Base-by-base conservation (phyloP, 2,888 invertebrate genomes). In the Omphaloscelis lunosa region DNA sequence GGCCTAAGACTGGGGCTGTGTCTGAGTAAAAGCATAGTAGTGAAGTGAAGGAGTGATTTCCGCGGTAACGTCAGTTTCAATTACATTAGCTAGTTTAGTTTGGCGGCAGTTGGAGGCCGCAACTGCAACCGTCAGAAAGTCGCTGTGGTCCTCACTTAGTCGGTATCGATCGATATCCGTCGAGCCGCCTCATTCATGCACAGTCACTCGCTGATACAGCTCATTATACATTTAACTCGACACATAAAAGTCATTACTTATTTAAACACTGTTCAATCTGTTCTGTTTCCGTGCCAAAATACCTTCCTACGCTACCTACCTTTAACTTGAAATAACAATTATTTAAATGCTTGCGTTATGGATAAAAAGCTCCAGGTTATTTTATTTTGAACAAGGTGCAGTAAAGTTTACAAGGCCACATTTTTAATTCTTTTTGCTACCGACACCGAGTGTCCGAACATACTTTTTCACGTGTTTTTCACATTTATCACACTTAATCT, bases 101-200 rank as follows among this genome's bases (percentile, higher is more conserved):
- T 61, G 66, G 74, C 67, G 66, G 78, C 77, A 77, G 65, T 77
- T 71, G 78, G 72, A 76, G 67, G 61, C 72, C 56, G 80, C 69
- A 72, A 79, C 71, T 72, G 79, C 62, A 77, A 78, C 80, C 58
- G 67, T 41, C 79, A 83, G 77, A 78, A 87, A 85, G 82, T 79
- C 77, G 69, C 27, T 76, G 88, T 88, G 90, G 91, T 91, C 89
- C 90, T 90, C 91, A 91, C 90, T 92, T 89, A 89, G 88, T 86
- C 79, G 87, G 83, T 93, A 93, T 93, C 90, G 93, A 94, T 90
- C 91, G 87, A 27, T 75, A 79, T 80, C 78, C 74, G 73, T 29
- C 75, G 75, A 70, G 56, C 61, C 67, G 61, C 83, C 89, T 90
- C 91, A 90, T 92, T 93, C 89, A 90, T 91, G 91, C 90, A 75